Evolutionary conservation across 2,797 vertebrate genomes (phyloP).

Genomic region (Pteronotus mesoamericanus): DNA sequence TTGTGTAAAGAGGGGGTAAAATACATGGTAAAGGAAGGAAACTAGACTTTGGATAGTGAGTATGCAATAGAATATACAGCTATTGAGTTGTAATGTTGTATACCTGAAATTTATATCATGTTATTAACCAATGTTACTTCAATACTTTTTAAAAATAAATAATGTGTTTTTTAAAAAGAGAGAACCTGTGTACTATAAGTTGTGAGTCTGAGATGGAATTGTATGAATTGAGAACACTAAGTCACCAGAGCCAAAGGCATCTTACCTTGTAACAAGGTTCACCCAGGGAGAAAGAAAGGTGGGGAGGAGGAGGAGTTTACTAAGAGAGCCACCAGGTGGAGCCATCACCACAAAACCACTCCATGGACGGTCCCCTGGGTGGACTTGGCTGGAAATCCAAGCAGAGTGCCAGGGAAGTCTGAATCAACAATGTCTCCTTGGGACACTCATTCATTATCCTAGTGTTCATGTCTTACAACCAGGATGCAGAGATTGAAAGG

Average conservation of each 20-base stretch:
- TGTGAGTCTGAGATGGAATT: not conserved
- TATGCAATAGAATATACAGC: not conserved
- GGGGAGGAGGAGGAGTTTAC: not conserved
- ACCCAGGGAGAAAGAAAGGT: not conserved
- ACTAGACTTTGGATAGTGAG: not conserved
- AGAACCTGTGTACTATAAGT: not conserved
- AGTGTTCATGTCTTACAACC: not conserved
- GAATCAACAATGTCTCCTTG: not conserved
- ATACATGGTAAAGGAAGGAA: not conserved
- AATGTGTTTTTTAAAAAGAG: not conserved
- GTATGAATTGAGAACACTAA: not conserved
- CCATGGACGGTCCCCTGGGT: not conserved
- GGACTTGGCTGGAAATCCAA: constrained; percentile 8
- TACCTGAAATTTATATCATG: not conserved
- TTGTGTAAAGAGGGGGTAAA: not conserved
- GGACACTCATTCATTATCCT: not conserved
- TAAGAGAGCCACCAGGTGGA: constrained; percentile 63
- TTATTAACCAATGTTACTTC: not conserved
- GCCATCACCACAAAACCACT: constrained; percentile 57
- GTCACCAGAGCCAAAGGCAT: constrained; percentile 14
- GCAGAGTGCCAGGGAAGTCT: not conserved
- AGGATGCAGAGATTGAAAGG: not conserved
- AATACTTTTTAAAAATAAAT: not conserved
- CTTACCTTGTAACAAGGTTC: not conserved
- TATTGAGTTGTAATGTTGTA: not conserved